These are phyloP conservation scores for Macrobrachium rosenbergii DNA, from an alignment of 1,140 invertebrate genomes.

Conservation along the genomic window DNA sequence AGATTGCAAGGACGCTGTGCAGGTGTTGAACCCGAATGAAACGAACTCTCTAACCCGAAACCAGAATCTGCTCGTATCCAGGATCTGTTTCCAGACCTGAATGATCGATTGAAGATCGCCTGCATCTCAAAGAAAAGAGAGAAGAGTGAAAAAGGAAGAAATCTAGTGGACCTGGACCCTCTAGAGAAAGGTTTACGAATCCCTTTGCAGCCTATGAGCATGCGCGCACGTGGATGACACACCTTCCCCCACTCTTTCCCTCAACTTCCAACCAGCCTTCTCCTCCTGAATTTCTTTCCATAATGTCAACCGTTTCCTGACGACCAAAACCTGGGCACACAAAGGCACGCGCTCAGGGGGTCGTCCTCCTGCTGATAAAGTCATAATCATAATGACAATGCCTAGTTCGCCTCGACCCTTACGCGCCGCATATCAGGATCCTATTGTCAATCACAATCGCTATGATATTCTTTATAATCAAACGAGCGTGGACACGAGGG, in stretches of 20 bases:
- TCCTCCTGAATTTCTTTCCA: background rate
- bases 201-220: too few species aligned
- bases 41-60: too few species aligned
- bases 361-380: slow-evolving; percentile 4
- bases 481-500: slow-evolving; percentile 38
- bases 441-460: slow-evolving; percentile 61
- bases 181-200: too few species aligned
- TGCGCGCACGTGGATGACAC: too few species aligned
- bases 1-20: too few species aligned
- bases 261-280: background rate
- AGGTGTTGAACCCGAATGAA: too few species aligned
- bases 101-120: too few species aligned
- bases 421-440: slow-evolving; percentile 13
- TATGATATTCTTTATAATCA: slow-evolving; percentile 62
- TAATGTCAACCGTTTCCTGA: background rate
- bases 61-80: too few species aligned
- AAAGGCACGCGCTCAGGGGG: slow-evolving; percentile 23
- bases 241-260: background rate
- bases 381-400: slow-evolving; percentile 24
- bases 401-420: background rate
- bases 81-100: too few species aligned
- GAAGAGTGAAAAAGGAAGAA: too few species aligned
- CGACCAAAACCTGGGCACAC: slow-evolving; percentile 21
- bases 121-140: too few species aligned
- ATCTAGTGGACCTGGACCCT: too few species aligned